Percentiles rank a stretch among this genome's conserved stretches.
Evolutionary conservation across 2,113 vertebrate genomes (phyloP).

Genomic region (Microcebus jonahi): DNA sequence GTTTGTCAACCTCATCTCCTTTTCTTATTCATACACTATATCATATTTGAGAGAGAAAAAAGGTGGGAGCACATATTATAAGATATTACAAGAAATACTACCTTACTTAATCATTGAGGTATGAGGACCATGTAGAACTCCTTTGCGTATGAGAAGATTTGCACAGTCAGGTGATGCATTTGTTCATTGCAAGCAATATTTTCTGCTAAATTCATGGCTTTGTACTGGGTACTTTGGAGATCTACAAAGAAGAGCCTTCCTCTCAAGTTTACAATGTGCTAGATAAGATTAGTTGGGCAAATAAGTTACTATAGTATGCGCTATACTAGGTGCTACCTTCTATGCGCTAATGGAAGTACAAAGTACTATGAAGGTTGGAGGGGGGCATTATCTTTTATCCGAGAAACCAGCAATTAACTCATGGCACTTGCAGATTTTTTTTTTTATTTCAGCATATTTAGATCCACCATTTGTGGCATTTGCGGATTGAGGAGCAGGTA

Average conservation of each 20-base stretch:
- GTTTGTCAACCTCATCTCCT: neutral
- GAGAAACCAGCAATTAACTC: neutral
- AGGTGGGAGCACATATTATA: neutral
- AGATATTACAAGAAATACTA: neutral
- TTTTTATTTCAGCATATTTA: no score
- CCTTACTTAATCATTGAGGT: neutral
- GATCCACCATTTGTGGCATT: neutral
- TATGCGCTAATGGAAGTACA: neutral
- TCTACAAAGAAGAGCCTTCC: neutral
- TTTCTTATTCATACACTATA: neutral
- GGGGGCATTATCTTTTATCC: neutral
- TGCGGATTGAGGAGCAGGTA: neutral
- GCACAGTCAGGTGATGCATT: neutral
- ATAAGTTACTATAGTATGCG: neutral
- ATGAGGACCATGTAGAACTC: neutral
- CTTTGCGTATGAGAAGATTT: neutral
- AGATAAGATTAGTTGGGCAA: neutral
- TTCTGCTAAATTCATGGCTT: slow-evolving; percentile 13
- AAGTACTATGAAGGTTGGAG: neutral
- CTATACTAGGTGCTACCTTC: neutral
- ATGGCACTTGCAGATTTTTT: neutral
- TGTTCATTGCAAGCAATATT: neutral
- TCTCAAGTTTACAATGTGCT: neutral
- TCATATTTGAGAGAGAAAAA: neutral
- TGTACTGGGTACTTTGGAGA: neutral